Evolutionary conservation across 1,140 invertebrate species (phyloP).

Genomic region (Drosophila albomicans): DNA sequence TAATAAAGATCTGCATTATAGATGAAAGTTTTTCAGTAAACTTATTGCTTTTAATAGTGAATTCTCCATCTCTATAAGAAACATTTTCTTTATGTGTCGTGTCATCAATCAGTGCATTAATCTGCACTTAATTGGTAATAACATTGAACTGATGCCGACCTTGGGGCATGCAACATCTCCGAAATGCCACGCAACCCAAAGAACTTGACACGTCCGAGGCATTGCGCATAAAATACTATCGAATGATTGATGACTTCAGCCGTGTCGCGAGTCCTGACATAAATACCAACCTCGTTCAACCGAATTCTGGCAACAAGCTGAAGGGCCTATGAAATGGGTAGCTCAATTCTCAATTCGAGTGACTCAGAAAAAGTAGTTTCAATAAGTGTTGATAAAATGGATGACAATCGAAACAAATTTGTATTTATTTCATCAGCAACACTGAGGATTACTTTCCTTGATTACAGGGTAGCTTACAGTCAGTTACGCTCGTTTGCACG

Average conservation of each 20-base stretch:
- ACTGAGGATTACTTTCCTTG: neutral
- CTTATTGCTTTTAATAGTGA: too few relatives aligned
- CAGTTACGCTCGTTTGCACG: neutral
- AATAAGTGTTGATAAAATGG: too few relatives aligned
- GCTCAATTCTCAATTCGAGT: too few relatives aligned
- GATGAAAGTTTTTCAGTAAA: too few relatives aligned
- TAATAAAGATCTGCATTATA: neutral
- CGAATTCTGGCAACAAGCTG: slow-evolving; percentile 2
- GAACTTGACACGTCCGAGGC: neutral
- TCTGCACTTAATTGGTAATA: slow-evolving; percentile 12
- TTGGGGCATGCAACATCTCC: neutral
- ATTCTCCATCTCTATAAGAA: too few relatives aligned
- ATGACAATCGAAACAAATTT: neutral
- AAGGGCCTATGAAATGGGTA: neutral
- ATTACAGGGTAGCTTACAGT: slow-evolving; percentile 1
- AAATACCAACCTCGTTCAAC: slow-evolving; percentile 17
- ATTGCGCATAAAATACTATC: slow-evolving; percentile 1
- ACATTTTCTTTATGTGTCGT: neutral
- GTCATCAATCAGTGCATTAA: slow-evolving; percentile 1
- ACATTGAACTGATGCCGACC: slow-evolving; percentile 1
- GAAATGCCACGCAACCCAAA: too few relatives aligned
- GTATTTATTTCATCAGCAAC: neutral
- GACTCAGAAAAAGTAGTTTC: too few relatives aligned
- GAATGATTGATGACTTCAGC: slow-evolving; percentile 25
- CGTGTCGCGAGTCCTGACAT: slow-evolving; percentile 11